phyloP scores from a whole-genome alignment of 1,140 invertebrate species.

The Copidosoma floridanum region DNA sequence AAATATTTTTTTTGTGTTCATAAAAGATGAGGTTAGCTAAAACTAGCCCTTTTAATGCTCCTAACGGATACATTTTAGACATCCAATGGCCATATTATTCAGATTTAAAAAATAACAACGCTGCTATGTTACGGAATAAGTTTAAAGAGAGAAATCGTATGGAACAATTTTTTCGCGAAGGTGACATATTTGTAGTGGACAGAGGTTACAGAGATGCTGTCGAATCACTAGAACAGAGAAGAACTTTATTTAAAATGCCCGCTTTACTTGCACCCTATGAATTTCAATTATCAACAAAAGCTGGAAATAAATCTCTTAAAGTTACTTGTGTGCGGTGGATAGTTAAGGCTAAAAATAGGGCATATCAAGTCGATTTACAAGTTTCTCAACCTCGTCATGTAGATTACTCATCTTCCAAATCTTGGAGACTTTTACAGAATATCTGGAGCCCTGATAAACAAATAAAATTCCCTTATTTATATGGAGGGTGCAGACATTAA shows the following conservation, averaged over 20 bases:
- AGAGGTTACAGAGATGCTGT: conserved; percentile 13
- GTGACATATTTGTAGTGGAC: conserved; percentile 19
- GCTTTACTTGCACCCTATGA: background rate
- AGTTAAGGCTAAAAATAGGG: conserved; percentile 13
- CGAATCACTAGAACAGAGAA: background rate
- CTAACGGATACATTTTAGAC: conserved; percentile 9
- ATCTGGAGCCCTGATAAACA: conserved; percentile 24
- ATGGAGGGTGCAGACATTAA: conserved; percentile 3
- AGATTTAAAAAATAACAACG: conserved; percentile 11
- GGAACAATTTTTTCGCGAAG: conserved; percentile 12
- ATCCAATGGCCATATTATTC: conserved; percentile 13
- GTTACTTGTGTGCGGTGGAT: conserved; percentile 24
- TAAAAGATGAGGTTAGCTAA: conserved; percentile 18
- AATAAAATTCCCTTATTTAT: background rate
- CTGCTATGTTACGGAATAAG: conserved; percentile 11
- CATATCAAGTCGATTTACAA: conserved; percentile 14
- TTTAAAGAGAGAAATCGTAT: conserved; percentile 13
- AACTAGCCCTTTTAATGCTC: conserved; percentile 12
- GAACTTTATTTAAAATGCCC: conserved; percentile 22
- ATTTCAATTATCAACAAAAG: conserved; percentile 16
- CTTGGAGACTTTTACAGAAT: conserved; percentile 21
- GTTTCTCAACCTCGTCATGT: background rate
- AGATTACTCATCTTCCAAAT: conserved; percentile 7
- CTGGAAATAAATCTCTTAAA: conserved; percentile 10
- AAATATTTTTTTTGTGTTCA: too few relatives aligned